Conservation (phyloP, 92 coral and sea anemone species). For the Heteractis magnifica region DNA sequence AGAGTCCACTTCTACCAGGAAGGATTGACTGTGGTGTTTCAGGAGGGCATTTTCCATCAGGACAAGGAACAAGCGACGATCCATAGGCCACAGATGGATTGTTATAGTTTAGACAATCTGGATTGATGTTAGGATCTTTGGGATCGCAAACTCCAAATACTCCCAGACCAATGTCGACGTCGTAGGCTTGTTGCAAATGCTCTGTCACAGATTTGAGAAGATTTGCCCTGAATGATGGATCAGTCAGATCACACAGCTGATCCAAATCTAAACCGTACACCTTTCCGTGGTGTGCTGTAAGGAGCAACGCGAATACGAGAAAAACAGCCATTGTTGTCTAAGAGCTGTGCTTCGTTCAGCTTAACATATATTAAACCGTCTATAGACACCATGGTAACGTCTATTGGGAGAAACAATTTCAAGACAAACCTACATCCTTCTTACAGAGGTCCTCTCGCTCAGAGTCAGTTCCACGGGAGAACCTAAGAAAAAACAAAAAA, state of each 20-base stretch:
- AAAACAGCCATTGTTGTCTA: not conserved
- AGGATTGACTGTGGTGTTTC: conserved; percentile 14
- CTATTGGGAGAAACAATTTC: no score
- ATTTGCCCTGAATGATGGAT: conserved; percentile 8
- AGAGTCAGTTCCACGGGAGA: no score
- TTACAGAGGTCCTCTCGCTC: no score
- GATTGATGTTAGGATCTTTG: conserved; percentile 1
- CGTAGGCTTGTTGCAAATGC: not conserved
- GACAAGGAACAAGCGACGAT: conserved; percentile 22
- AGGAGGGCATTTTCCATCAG: conserved; percentile 16
- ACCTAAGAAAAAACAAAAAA: no score
- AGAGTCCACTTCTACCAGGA: conserved; percentile 1
- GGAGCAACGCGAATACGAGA: conserved; percentile 7
- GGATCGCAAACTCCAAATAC: conserved; percentile 23
- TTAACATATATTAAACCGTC: no score
- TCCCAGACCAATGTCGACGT: conserved; percentile 1
- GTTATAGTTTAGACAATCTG: conserved; percentile 14
- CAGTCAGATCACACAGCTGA: conserved; percentile 14
- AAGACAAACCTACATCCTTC: no score
- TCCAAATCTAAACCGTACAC: not conserved
- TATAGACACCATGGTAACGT: no score
- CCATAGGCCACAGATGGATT: conserved; percentile 33
- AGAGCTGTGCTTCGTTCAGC: no score
- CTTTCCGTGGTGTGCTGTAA: not conserved
- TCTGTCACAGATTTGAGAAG: conserved; percentile 16